Conservation (phyloP, 1,140 invertebrate genomes). For the Cyrtorhinus lividipennis region DNA sequence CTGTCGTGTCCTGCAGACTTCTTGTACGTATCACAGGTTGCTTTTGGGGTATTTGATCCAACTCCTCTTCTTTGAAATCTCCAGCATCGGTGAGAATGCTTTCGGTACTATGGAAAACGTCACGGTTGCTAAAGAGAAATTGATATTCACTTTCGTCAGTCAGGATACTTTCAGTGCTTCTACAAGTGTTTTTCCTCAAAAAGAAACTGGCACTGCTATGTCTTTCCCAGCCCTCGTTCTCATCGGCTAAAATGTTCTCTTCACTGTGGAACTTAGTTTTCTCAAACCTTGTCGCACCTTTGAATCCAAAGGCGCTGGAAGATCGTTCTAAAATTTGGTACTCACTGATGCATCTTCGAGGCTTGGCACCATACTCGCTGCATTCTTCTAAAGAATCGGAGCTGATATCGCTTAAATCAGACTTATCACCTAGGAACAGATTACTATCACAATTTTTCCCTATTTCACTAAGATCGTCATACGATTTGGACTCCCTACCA, state of each 20-base stretch:
- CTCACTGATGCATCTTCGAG: conserved; percentile 51
- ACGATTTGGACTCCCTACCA: conserved; percentile 21
- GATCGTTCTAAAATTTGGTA: conserved; percentile 52
- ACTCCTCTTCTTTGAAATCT: conserved; percentile 39
- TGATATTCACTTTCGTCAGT: conserved; percentile 58
- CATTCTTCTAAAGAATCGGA: conserved; percentile 60
- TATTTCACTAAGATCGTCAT: conserved; percentile 21
- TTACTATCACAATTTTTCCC: conserved; percentile 19
- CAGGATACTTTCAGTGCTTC: conserved; percentile 60
- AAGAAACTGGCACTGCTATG: conserved; percentile 39
- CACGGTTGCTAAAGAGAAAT: conserved; percentile 28
- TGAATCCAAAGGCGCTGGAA: conserved; percentile 24
- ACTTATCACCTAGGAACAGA: conserved; percentile 20
- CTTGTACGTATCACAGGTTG: conserved; percentile 33
- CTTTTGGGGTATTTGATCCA: conserved; percentile 33
- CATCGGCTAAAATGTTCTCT: conserved; percentile 59
- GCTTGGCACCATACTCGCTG: conserved; percentile 39
- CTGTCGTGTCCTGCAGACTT: conserved; percentile 35
- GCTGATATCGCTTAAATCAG: conserved; percentile 44
- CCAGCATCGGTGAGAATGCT: conserved; percentile 37
- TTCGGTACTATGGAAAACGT: conserved; percentile 31
- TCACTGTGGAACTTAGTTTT: conserved; percentile 40
- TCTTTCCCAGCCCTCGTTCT: conserved; percentile 39
- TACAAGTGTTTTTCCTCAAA: conserved; percentile 38
- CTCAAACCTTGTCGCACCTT: conserved; percentile 25